phyloP scores from a whole-genome alignment of 2,113 vertebrate genomes.

The Pica pica region DNA sequence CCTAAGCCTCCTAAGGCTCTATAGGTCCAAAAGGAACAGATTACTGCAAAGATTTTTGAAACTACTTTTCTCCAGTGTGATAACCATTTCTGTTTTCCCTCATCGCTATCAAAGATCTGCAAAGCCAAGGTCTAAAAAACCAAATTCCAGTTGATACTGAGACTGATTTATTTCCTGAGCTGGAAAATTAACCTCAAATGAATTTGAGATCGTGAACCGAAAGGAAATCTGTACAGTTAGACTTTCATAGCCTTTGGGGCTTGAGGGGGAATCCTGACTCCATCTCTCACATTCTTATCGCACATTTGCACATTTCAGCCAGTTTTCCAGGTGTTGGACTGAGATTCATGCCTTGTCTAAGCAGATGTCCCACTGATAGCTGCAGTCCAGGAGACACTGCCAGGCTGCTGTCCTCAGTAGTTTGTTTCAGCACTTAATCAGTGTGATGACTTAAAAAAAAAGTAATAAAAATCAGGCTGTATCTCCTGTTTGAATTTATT shows the following conservation, averaged over 20 bases:
- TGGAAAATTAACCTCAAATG: neutral
- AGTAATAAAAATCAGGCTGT: neutral
- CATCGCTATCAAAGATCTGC: neutral
- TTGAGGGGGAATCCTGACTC: neutral
- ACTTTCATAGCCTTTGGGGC: neutral
- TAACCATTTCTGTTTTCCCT: neutral
- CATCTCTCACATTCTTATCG: neutral
- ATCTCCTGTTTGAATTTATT: neutral
- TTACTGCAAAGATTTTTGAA: neutral
- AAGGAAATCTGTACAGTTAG: neutral
- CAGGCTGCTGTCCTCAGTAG: neutral
- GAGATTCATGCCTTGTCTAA: neutral
- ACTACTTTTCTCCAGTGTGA: neutral
- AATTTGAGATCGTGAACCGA: neutral
- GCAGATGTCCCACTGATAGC: neutral
- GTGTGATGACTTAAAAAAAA: neutral
- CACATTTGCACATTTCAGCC: neutral
- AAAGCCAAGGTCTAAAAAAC: neutral
- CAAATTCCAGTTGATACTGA: neutral
- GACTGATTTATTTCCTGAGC: neutral
- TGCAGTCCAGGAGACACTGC: neutral
- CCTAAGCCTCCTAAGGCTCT: neutral
- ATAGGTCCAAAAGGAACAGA: neutral
- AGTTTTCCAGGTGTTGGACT: neutral
- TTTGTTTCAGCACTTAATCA: neutral